A percentile compares a stretch with the other conserved stretches of the same genome.
These are phyloP conservation scores for Sarcophaga caerulescens DNA, from an alignment of 2,888 invertebrate species.

Conservation along the genomic window DNA sequence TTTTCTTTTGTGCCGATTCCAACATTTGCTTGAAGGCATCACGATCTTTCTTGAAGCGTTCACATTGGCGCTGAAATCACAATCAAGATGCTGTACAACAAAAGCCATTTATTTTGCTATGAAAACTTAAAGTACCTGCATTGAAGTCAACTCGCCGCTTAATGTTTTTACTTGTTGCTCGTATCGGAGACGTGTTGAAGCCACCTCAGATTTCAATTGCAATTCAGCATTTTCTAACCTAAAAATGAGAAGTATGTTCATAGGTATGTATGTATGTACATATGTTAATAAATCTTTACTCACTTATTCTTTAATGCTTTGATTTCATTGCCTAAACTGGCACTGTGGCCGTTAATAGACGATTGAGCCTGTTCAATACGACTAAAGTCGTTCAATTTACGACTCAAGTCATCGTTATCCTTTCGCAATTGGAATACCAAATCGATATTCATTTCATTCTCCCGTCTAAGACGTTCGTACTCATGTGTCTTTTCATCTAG, in stretches of 20 bases:
- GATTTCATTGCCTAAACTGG: constrained; percentile 89
- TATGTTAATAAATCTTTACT: constrained; percentile 64
- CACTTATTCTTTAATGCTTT: constrained; percentile 85
- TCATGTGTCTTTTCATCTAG: constrained; percentile 89
- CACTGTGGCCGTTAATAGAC: constrained; percentile 88
- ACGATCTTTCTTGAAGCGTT: constrained; percentile 91
- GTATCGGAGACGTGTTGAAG: constrained; percentile 90
- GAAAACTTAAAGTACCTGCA: constrained; percentile 84
- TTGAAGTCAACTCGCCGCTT: constrained; percentile 90
- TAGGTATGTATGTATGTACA: constrained; percentile 67
- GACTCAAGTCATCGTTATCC: constrained; percentile 90
- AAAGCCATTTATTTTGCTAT: neutral
- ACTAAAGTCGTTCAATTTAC: constrained; percentile 92
- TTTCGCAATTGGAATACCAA: constrained; percentile 87
- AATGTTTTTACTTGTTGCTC: constrained; percentile 92
- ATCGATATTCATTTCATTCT: constrained; percentile 86
- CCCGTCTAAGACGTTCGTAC: constrained; percentile 86
- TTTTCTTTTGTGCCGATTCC: constrained; percentile 92
- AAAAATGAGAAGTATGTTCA: neutral
- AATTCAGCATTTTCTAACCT: constrained; percentile 86
- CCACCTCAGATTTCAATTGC: constrained; percentile 88
- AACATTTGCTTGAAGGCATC: constrained; percentile 95
- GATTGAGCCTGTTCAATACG: constrained; percentile 91
- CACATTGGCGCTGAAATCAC: constrained; percentile 79
- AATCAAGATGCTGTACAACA: neutral